These are phyloP conservation scores for Anoplopoma fimbria DNA, from an alignment of 2,113 vertebrate genomes.

Conservation along the genomic window DNA sequence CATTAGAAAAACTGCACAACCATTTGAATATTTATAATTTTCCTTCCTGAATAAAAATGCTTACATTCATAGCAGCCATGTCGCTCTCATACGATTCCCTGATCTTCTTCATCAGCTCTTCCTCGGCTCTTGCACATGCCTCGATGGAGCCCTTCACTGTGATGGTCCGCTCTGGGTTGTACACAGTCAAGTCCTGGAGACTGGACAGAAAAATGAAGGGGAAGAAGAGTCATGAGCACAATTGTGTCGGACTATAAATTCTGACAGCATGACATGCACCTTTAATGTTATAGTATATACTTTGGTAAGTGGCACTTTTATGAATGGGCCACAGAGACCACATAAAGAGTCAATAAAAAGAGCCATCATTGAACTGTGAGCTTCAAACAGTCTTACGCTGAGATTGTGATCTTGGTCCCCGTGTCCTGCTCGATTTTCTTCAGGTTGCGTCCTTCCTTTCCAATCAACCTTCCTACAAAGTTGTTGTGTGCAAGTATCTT, in stretches of 20 bases:
- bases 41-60: conserved; percentile 39
- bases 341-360: not conserved
- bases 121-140: conserved; percentile 91
- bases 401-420: conserved; percentile 98
- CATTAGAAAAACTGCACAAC: not conserved
- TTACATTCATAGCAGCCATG: conserved; percentile 98
- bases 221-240: not conserved
- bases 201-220: conserved; percentile 72
- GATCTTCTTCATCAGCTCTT: conserved; percentile 99
- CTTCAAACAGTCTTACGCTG: conserved; percentile 87
- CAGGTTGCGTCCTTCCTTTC: conserved; percentile 97
- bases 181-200: conserved; percentile 95
- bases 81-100: conserved; percentile 97
- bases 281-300: not conserved
- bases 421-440: conserved; percentile 99
- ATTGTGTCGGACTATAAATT: not conserved
- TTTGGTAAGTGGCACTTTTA: not conserved
- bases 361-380: not conserved
- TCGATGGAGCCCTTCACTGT: conserved; percentile 94
- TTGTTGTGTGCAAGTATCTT: conserved; percentile 99
- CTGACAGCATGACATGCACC: not conserved
- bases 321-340: not conserved
- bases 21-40: too few species aligned
- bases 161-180: conserved; percentile 97
- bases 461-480: conserved; percentile 97